phyloP scores from a whole-genome alignment of 2,888 invertebrate genomes.

The Lydus trimaculatus region DNA sequence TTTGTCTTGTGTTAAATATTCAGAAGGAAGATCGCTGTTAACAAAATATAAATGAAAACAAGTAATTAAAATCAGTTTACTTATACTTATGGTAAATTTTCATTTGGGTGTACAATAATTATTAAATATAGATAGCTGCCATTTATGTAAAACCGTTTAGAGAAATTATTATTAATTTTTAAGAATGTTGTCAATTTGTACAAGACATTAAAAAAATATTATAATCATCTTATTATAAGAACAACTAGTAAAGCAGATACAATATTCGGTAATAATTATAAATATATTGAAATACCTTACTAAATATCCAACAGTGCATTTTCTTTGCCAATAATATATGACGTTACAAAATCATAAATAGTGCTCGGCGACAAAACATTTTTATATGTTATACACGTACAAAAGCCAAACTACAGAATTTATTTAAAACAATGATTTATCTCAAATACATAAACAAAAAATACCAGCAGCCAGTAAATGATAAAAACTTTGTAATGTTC shows the following conservation, averaged over 20 bases:
- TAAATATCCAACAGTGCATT: slow-evolving; percentile 57
- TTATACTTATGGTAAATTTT: slow-evolving; percentile 30
- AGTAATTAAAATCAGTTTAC: slow-evolving; percentile 16
- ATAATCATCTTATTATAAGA: slow-evolving; percentile 44
- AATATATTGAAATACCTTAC: slow-evolving; percentile 53
- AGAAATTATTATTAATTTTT: slow-evolving; percentile 28
- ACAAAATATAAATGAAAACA: not conserved
- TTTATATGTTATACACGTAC: slow-evolving; percentile 52
- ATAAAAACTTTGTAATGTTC: slow-evolving; percentile 3
- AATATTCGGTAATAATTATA: slow-evolving; percentile 46
- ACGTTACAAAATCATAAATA: slow-evolving; percentile 34
- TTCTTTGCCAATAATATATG: slow-evolving; percentile 40
- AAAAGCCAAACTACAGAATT: slow-evolving; percentile 47
- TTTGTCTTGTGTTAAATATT: not conserved
- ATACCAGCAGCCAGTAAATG: slow-evolving; percentile 8
- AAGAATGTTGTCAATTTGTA: slow-evolving; percentile 36
- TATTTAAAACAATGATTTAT: slow-evolving; percentile 14
- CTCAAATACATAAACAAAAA: not conserved
- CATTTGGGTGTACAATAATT: slow-evolving; percentile 26
- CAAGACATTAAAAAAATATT: slow-evolving; percentile 50
- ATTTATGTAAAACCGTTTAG: slow-evolving; percentile 25
- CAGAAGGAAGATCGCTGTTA: not conserved
- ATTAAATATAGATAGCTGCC: slow-evolving; percentile 21
- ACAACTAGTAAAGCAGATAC: slow-evolving; percentile 52
- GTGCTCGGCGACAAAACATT: slow-evolving; percentile 53